Evolutionary conservation across 2,797 vertebrate species (phyloP), one percentile per base, ranked within the genome.

Genomic region (Aselliscus stoliczkanus): DNA sequence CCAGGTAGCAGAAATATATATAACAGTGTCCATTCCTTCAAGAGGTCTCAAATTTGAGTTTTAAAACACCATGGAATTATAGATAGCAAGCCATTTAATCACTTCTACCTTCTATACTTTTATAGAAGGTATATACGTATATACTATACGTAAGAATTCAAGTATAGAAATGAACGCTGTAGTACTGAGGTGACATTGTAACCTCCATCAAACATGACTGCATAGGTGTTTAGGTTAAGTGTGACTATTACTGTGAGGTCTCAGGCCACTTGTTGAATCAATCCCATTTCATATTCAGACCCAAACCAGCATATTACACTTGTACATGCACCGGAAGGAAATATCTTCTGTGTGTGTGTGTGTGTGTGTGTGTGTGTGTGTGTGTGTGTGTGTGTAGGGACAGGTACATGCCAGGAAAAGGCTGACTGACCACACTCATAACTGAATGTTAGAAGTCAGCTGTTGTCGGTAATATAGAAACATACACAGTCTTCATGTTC

Each of bases 401-500:
- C 31, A 85, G 2, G 90, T n/a, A 62, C 31, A 92, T 95, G 58
- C 90, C 87, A 92, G 1, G 39, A 34, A 81, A 93, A 79, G 58
- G 94, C 37, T 50, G 60, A 88, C 42, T 1, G 42, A 76, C 21
- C 52, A 88, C 58, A 67, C 2, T 83, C 58, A 69, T 17, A 47
- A 82, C 39, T 69, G 88, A 64, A 64, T 73, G 87, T 98, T 97
- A 98, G 60, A 91, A 98, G 93, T 99, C 99, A 39, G 99, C 99
- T 1, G 99, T 99, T 76, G 99, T 99, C 52, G 99, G 99, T 93
- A 99, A 97, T 97, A 99, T 99, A 97, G 96, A 97, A 97, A 99
- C 99, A 94, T 99, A 99, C 31, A 99, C 75, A 31, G 99, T 99
- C 98, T 99, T 99, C 96, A 95, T 99, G 98, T 99, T 98, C 96